Percentiles rank a stretch among this genome's conserved stretches.
phyloP scores from a whole-genome alignment of 2,888 invertebrate genomes.

The Agrochola litura region DNA sequence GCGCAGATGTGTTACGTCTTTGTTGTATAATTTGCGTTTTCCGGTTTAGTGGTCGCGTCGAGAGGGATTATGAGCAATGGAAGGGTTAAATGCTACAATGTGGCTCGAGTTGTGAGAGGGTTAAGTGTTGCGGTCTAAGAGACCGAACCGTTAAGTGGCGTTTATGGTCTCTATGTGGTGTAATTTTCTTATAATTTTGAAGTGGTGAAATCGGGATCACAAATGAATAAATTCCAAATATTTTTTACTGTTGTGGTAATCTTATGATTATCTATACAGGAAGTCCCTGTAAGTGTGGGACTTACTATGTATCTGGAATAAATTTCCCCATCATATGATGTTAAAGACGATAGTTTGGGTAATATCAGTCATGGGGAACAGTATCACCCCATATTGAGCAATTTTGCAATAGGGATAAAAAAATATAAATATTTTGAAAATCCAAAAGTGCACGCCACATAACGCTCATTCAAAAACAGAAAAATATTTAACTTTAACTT shows the following conservation, averaged over 20 bases:
- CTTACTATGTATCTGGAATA: neutral
- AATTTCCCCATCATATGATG: neutral
- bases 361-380: neutral
- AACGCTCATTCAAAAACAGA: no score
- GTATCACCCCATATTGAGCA: neutral
- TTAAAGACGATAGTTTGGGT: neutral
- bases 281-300: neutral
- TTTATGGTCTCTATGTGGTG: conserved; percentile 35
- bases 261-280: no score
- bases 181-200: conserved; percentile 14
- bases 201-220: neutral
- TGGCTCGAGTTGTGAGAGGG: conserved; percentile 48
- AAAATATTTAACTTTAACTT: no score
- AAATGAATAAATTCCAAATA: neutral
- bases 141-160: conserved; percentile 48
- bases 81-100: conserved; percentile 79
- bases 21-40: conserved; percentile 90
- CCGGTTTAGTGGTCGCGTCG: conserved; percentile 88
- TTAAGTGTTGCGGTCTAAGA: conserved; percentile 57
- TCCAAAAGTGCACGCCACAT: no score
- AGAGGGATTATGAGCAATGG: conserved; percentile 78
- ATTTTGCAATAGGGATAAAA: neutral
- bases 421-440: no score
- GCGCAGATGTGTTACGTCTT: conserved; percentile 89
- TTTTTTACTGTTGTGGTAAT: neutral